A percentile compares a stretch with the other conserved stretches of the same genome.
Evolutionary conservation across 2,113 vertebrate species (phyloP).

Genomic region (Hippoglossus stenolepis): DNA sequence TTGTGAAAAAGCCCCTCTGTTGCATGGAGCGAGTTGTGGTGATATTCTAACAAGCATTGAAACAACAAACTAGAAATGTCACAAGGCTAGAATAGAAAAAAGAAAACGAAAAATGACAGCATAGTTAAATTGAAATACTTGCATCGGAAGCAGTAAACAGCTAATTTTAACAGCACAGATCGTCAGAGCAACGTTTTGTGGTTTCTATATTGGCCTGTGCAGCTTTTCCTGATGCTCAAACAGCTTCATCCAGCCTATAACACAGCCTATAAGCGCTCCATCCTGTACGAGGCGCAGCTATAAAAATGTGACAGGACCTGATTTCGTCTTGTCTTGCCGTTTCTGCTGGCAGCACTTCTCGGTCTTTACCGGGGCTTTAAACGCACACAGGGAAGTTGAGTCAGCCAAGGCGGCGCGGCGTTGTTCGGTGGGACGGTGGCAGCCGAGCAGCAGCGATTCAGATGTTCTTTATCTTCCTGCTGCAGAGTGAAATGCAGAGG

Average conservation of each 20-base stretch:
- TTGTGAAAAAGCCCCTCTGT: constrained; percentile 28
- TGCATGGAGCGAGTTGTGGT: constrained; percentile 19
- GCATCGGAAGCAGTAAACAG: not conserved
- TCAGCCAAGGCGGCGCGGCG: constrained; percentile 35
- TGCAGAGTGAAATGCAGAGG: constrained; percentile 75
- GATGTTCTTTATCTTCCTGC: constrained; percentile 76
- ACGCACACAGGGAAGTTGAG: constrained; percentile 39
- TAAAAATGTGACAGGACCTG: constrained; percentile 23
- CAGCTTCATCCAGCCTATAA: constrained; percentile 16
- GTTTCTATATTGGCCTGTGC: constrained; percentile 1
- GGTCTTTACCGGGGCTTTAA: constrained; percentile 26
- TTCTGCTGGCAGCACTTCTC: constrained; percentile 37
- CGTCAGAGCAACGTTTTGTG: constrained; percentile 18
- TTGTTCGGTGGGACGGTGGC: constrained; percentile 48
- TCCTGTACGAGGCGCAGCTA: not conserved
- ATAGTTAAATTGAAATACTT: constrained; percentile 19
- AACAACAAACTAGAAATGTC: constrained; percentile 54
- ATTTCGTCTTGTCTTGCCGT: constrained; percentile 35
- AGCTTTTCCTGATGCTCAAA: constrained; percentile 6
- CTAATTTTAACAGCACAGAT: constrained; percentile 21
- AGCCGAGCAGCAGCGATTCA: constrained; percentile 58
- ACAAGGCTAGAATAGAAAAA: constrained; percentile 16
- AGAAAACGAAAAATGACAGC: constrained; percentile 1
- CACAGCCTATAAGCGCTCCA: constrained; percentile 8
- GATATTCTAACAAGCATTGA: constrained; percentile 46